A percentile compares a stretch with the other conserved stretches of the same genome.
Conservation (phyloP, 2,797 vertebrate species). For the Synanceia verrucosa region DNA sequence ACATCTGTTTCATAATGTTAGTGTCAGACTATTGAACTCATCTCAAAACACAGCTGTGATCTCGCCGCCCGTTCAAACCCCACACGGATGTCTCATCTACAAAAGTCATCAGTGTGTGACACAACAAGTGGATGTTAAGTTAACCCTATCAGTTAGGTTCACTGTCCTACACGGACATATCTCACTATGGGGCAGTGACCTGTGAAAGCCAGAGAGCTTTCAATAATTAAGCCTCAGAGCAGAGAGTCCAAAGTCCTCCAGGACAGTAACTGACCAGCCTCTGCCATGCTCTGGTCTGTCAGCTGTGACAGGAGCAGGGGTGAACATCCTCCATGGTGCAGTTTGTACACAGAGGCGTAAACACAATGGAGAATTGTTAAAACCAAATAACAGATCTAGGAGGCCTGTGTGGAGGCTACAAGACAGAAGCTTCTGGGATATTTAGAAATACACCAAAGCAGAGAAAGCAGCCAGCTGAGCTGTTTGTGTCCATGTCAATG, state of each 20-base stretch:
- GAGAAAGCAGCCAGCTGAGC: slow-evolving; percentile 15
- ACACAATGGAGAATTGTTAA: slow-evolving; percentile 22
- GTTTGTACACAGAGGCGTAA: slow-evolving; percentile 7
- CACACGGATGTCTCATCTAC: background rate
- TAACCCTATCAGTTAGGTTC: slow-evolving; percentile 7
- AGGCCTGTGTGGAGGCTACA: slow-evolving; percentile 29
- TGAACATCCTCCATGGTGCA: background rate
- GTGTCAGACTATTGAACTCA: background rate
- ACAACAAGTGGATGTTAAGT: background rate
- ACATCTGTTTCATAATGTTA: background rate
- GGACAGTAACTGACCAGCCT: too few relatives aligned
- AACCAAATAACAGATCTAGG: background rate
- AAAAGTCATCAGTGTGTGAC: too few relatives aligned
- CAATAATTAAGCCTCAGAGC: slow-evolving; percentile 67
- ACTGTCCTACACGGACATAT: slow-evolving; percentile 4
- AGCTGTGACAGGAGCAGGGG: background rate
- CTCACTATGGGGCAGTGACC: slow-evolving; percentile 36
- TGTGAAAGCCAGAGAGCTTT: slow-evolving; percentile 24
- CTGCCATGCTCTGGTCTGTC: too few relatives aligned
- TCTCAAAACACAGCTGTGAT: background rate
- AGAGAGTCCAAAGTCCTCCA: slow-evolving; percentile 48
- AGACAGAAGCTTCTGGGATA: slow-evolving; percentile 63
- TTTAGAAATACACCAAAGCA: slow-evolving; percentile 13
- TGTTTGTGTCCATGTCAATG: slow-evolving; percentile 35
- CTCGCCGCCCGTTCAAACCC: background rate